Conservation (phyloP, 2,797 vertebrate species). For the Tokudaia muenninki region DNA sequence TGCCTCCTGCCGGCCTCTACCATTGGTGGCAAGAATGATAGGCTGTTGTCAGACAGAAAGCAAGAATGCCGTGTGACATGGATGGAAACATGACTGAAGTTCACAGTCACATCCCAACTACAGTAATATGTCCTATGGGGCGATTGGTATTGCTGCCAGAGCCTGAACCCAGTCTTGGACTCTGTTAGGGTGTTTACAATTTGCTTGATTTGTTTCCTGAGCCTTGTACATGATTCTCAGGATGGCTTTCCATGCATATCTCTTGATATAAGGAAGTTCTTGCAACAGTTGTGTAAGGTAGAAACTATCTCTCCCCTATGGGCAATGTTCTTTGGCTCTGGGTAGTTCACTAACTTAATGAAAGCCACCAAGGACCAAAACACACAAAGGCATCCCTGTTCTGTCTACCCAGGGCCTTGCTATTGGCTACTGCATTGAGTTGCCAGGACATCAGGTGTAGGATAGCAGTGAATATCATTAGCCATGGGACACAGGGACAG, state of each 20-base stretch:
- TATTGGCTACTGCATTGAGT: accelerated
- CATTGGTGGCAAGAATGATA: not conserved
- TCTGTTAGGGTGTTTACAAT: accelerated
- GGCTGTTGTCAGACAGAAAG: not conserved
- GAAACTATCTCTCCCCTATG: not conserved
- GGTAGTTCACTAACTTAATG: not conserved
- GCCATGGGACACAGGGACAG: not conserved
- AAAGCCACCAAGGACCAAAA: not conserved
- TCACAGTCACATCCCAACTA: not conserved
- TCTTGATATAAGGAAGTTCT: accelerated
- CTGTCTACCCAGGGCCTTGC: accelerated
- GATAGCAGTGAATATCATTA: not conserved
- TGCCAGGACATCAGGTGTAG: not conserved
- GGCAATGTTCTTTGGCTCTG: accelerated
- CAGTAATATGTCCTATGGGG: not conserved
- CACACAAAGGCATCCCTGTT: not conserved
- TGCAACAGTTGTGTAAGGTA: accelerated
- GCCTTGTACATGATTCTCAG: accelerated
- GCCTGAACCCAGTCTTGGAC: accelerated
- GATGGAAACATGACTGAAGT: not conserved
- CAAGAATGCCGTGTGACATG: not conserved
- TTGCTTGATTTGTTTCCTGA: no score
- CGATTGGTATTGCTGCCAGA: accelerated
- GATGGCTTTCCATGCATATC: accelerated
- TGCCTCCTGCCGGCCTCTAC: not conserved